A percentile compares a stretch with the other conserved stretches of the same genome.
These are phyloP conservation scores for Chrysolina americana DNA, from an alignment of 2,888 invertebrate species.

Conservation along the genomic window DNA sequence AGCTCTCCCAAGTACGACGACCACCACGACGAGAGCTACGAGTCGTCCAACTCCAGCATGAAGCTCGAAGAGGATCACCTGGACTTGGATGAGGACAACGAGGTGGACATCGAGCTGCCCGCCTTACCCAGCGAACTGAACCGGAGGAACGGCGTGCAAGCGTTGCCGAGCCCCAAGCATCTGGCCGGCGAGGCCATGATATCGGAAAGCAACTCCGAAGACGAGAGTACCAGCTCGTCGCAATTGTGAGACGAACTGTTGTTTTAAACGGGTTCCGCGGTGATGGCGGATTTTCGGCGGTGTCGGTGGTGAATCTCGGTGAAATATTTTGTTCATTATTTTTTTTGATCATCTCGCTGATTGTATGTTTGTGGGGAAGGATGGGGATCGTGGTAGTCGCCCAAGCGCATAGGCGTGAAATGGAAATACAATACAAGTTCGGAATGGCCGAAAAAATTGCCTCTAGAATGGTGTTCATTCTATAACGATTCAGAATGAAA, in stretches of 20 bases:
- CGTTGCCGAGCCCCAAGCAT: constrained; percentile 73
- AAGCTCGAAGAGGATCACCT: constrained; percentile 48
- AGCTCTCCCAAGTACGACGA: constrained; percentile 44
- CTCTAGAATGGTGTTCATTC: too few relatives aligned
- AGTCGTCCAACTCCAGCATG: constrained; percentile 46
- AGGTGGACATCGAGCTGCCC: constrained; percentile 61
- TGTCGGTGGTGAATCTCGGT: neutral
- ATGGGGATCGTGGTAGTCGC: too few relatives aligned
- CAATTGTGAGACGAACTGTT: constrained; percentile 63
- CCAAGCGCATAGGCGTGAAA: too few relatives aligned
- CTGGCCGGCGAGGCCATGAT: constrained; percentile 81
- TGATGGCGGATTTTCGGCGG: neutral
- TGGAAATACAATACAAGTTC: too few relatives aligned
- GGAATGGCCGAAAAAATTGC: too few relatives aligned
- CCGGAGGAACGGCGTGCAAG: constrained; percentile 58
- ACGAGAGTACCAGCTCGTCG: constrained; percentile 72
- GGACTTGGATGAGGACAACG: constrained; percentile 60
- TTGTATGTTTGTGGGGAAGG: too few relatives aligned
- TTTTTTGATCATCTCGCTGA: too few relatives aligned
- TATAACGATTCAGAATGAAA: too few relatives aligned
- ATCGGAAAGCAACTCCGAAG: constrained; percentile 76
- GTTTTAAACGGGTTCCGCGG: constrained; percentile 32
- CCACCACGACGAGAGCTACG: constrained; percentile 44
- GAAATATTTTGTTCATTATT: too few relatives aligned
- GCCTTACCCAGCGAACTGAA: constrained; percentile 68